A percentile compares a stretch with the other conserved stretches of the same genome.
These are phyloP conservation scores for Ernsta delagoae DNA, from an alignment of 2,888 invertebrate species.

Conservation along the genomic window DNA sequence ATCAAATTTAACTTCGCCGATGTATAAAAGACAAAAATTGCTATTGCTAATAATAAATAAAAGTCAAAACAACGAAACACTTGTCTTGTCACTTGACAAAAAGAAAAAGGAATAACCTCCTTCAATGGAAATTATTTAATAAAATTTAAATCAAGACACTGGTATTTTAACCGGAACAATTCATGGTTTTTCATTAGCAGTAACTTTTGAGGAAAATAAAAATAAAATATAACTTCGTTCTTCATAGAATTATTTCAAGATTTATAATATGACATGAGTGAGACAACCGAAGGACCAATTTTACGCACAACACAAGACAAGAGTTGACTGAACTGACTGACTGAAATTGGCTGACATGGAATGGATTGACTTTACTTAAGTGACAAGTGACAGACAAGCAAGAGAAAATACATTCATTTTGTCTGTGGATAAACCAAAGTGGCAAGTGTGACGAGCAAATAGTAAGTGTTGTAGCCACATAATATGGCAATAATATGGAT, in stretches of 20 bases:
- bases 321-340: background rate
- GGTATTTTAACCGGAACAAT: background rate
- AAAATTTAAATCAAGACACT: background rate
- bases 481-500: too few species aligned
- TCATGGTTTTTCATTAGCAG: background rate
- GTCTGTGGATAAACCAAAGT: too few species aligned
- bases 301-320: background rate
- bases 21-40: conserved; percentile 22
- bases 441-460: too few species aligned
- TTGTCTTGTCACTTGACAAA: conserved; percentile 41
- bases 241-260: background rate
- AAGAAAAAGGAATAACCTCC: conserved; percentile 38
- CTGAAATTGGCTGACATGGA: too few species aligned
- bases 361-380: too few species aligned
- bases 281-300: background rate
- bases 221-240: background rate
- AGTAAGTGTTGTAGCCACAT: too few species aligned
- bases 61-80: conserved; percentile 41
- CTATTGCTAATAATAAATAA: conserved; percentile 4
- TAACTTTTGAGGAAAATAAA: background rate
- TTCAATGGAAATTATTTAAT: conserved; percentile 2
- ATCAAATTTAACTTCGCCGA: conserved; percentile 14
- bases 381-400: too few species aligned
- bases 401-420: too few species aligned
- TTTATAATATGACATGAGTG: background rate